These are phyloP conservation scores for Hemicentrotus pulcherrimus DNA, from an alignment of 35 echinoderm and acorn worm genomes.

Conservation along the genomic window DNA sequence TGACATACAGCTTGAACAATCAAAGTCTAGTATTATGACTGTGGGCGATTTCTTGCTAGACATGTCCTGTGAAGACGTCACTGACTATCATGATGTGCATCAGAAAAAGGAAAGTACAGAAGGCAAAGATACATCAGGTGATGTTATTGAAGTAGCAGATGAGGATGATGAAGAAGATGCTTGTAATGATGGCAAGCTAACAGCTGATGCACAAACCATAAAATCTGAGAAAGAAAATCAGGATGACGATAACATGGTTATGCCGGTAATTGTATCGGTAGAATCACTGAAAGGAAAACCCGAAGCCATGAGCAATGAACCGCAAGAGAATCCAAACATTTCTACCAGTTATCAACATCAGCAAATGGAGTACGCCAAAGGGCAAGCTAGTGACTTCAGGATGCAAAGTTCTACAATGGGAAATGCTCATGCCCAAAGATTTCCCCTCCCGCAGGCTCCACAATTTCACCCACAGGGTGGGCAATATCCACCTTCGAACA, in stretches of 20 bases:
- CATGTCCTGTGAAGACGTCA: slow-evolving; percentile 41
- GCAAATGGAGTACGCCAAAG: neutral
- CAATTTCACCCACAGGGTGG: neutral
- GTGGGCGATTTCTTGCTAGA: slow-evolving; percentile 35
- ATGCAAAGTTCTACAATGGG: neutral
- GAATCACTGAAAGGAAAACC: slow-evolving; percentile 41
- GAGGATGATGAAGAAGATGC: slow-evolving; percentile 52
- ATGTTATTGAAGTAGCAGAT: slow-evolving; percentile 50
- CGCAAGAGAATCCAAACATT: neutral
- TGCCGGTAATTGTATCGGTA: slow-evolving; percentile 32
- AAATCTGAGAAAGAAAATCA: neutral
- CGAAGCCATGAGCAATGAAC: neutral
- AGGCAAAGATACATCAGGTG: neutral
- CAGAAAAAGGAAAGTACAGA: neutral
- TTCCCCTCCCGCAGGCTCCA: neutral
- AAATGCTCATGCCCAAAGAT: slow-evolving; percentile 13
- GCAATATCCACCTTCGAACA: neutral
- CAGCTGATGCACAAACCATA: slow-evolving; percentile 3
- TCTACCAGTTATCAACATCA: neutral
- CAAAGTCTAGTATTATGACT: neutral
- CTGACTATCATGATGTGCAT: neutral
- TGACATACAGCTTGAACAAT: neutral
- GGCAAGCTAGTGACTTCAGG: neutral
- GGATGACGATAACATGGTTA: slow-evolving; percentile 7
- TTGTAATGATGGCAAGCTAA: neutral